Percentiles rank a stretch among this genome's conserved stretches.
Conservation (phyloP, 2,113 vertebrate species). For the Beaufortia kweichowensis region DNA sequence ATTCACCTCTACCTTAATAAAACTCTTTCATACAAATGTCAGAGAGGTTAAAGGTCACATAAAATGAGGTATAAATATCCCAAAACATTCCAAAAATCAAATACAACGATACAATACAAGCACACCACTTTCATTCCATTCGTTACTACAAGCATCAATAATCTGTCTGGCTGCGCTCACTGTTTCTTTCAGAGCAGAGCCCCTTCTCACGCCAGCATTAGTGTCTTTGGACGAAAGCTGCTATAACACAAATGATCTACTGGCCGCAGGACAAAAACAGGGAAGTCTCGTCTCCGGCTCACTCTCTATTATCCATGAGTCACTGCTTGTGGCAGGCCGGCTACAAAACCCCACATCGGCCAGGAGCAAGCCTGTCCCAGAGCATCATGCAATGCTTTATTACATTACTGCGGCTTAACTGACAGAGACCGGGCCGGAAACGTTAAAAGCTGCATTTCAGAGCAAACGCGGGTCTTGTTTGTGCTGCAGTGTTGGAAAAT, state of each 20-base stretch:
- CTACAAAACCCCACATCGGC: constrained; percentile 26
- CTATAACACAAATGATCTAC: not conserved
- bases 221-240: not conserved
- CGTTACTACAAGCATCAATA: constrained; percentile 45
- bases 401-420: constrained; percentile 45
- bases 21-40: constrained; percentile 24
- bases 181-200: constrained; percentile 2
- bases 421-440: constrained; percentile 43
- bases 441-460: constrained; percentile 46
- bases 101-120: not conserved
- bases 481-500: constrained; percentile 53
- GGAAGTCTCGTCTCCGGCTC: constrained; percentile 10
- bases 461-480: constrained; percentile 6
- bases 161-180: constrained; percentile 16
- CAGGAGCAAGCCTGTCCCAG: constrained; percentile 9
- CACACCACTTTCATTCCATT: constrained; percentile 32
- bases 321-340: constrained; percentile 9
- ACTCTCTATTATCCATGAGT: constrained; percentile 46
- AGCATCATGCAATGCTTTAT: constrained; percentile 32
- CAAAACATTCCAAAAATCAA: constrained; percentile 4
- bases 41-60: constrained; percentile 31
- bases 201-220: not conserved
- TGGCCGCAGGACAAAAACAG: not conserved
- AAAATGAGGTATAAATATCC: constrained; percentile 26
- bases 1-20: not conserved